phyloP scores from a whole-genome alignment of 2,888 invertebrate species.

The Matsumyia berberina region DNA sequence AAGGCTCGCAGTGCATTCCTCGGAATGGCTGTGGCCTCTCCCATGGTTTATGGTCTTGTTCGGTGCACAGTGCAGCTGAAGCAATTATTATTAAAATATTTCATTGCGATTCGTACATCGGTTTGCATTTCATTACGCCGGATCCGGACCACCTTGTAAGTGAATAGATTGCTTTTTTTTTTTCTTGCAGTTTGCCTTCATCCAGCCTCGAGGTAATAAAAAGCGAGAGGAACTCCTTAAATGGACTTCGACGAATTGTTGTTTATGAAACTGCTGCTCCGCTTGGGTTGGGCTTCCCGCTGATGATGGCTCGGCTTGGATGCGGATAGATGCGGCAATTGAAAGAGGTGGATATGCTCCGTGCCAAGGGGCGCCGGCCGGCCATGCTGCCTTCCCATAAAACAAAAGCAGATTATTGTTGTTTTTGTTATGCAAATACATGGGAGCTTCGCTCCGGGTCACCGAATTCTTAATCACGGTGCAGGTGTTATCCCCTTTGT shows the following conservation, averaged over 20 bases:
- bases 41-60: constrained; percentile 69
- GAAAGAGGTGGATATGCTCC: constrained; percentile 8
- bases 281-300: constrained; percentile 57
- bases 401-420: constrained; percentile 26
- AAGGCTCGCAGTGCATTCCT: constrained; percentile 34
- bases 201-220: constrained; percentile 61
- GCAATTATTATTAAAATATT: constrained; percentile 74
- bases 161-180: constrained; percentile 55
- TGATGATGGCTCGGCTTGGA: constrained; percentile 45
- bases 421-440: constrained; percentile 64
- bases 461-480: constrained; percentile 59
- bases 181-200: constrained; percentile 57
- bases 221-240: constrained; percentile 70
- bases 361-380: constrained; percentile 42
- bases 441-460: constrained; percentile 30
- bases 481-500: constrained; percentile 70
- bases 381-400: constrained; percentile 11
- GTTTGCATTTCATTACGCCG: constrained; percentile 71
- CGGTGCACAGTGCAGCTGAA: constrained; percentile 55
- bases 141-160: constrained; percentile 64
- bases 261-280: constrained; percentile 60
- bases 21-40: constrained; percentile 41
- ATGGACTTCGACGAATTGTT: constrained; percentile 67
- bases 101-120: constrained; percentile 68
- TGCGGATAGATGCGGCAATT: constrained; percentile 25